These are phyloP conservation scores for Lagodon rhomboides DNA, from an alignment of 2,797 vertebrate species.

Conservation along the genomic window DNA sequence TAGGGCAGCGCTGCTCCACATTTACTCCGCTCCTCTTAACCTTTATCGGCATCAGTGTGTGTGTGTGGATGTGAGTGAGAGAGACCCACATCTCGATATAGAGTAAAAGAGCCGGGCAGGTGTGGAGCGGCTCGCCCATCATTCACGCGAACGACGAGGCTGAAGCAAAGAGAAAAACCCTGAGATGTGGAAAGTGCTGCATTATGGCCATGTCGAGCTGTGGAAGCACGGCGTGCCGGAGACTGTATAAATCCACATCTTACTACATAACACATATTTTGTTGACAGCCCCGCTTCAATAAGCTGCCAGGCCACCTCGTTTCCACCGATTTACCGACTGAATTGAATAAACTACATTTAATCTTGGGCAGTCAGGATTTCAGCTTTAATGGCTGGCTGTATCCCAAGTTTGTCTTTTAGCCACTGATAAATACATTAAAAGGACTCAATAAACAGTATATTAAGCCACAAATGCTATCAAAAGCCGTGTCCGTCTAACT, in stretches of 20 bases:
- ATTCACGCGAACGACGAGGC: constrained; percentile 42
- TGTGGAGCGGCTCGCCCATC: constrained; percentile 42
- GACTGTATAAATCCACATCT: constrained; percentile 58
- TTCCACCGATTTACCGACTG: constrained; percentile 51
- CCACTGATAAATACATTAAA: constrained; percentile 46
- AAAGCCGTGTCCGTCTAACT: constrained; percentile 26
- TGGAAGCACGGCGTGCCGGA: not conserved
- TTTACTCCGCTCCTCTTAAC: constrained; percentile 58
- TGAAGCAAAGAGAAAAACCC: constrained; percentile 38
- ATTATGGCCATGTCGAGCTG: constrained; percentile 22
- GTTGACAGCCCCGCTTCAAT: constrained; percentile 63
- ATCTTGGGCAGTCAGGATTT: constrained; percentile 44
- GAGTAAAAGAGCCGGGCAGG: constrained; percentile 22
- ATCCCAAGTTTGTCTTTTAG: constrained; percentile 44
- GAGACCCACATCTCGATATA: constrained; percentile 42
- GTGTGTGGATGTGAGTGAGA: constrained; percentile 7
- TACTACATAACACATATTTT: constrained; percentile 51
- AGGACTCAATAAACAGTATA: constrained; percentile 20
- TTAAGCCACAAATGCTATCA: constrained; percentile 39
- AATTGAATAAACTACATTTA: constrained; percentile 57
- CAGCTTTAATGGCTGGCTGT: constrained; percentile 22
- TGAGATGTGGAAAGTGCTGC: constrained; percentile 34
- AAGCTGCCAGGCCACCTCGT: constrained; percentile 49
- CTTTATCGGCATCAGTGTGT: constrained; percentile 45
- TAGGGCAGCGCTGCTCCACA: constrained; percentile 67